These are phyloP conservation scores for Psilanteris sp. DNA, from an alignment of 1,140 invertebrate species.

Conservation along the genomic window DNA sequence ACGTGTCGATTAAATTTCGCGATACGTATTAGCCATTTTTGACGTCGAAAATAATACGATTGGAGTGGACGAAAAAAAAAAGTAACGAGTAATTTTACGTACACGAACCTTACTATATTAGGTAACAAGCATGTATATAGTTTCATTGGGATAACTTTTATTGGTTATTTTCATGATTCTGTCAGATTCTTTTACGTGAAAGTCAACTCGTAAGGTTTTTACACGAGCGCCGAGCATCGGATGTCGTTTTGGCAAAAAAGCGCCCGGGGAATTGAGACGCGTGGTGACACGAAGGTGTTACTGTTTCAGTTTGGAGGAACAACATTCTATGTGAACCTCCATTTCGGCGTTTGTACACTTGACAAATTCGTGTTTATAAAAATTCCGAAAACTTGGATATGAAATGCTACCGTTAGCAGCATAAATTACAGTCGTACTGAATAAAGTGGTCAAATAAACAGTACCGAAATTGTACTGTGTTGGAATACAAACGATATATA, in stretches of 20 bases:
- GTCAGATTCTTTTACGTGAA: slow-evolving; percentile 30
- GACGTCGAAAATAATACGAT: too few relatives aligned
- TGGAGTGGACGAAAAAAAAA: too few relatives aligned
- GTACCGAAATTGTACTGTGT: too few relatives aligned
- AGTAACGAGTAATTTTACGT: too few relatives aligned
- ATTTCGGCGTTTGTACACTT: slow-evolving; percentile 1
- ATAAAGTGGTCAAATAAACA: too few relatives aligned
- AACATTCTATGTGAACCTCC: slow-evolving; percentile 1
- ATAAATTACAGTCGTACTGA: too few relatives aligned
- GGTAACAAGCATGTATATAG: slow-evolving; percentile 15
- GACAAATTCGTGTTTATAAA: slow-evolving; percentile 6
- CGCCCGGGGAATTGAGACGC: slow-evolving; percentile 8
- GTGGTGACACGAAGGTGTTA: slow-evolving; percentile 27
- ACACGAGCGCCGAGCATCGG: slow-evolving; percentile 22
- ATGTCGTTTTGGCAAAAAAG: slow-evolving; percentile 11
- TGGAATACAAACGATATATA: too few relatives aligned
- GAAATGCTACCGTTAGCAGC: too few relatives aligned
- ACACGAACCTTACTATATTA: too few relatives aligned
- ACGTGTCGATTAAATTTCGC: too few relatives aligned
- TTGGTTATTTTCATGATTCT: slow-evolving; percentile 34
- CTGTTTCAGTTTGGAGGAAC: slow-evolving; percentile 1
- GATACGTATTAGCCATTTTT: too few relatives aligned
- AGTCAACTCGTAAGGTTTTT: slow-evolving; percentile 14
- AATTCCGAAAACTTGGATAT: too few relatives aligned
- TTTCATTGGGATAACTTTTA: slow-evolving; percentile 29